Evolutionary conservation across 2,888 invertebrate genomes (phyloP), one percentile per base, ranked within the genome.

Genomic region (Ethmia dodecea): DNA sequence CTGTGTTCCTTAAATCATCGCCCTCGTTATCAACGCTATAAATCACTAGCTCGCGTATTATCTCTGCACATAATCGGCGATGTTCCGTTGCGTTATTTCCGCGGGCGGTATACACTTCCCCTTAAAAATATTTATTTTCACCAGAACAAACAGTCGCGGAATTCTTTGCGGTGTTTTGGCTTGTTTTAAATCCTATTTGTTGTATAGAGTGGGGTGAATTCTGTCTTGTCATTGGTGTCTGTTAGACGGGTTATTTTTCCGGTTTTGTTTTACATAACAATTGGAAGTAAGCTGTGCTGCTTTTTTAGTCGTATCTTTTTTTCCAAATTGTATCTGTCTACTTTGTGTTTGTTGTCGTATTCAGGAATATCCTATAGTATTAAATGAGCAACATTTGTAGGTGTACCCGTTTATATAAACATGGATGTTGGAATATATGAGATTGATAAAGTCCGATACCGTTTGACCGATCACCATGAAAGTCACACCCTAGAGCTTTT

Each of bases 1-100:
- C 76, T 70, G 45, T 43, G 57, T 65, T 73, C 64, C 74, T 77
- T 80, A 79, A 80, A 83, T 83, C 80, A 83, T 83, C 73, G 75
- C 61, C 50, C 57, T 49, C 54, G 67, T 71, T 83, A 81, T 80
- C 80, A 55, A 49, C 41, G 51, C 60, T 52, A 72, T 81, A 81
- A 81, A 80, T 80, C 71, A 77, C 69, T 45, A 45, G 47, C 52
- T 54, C 52, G 52, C 53, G 69, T 66, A 69, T 69, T 80, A 81
- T 81, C 80, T 68, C 46, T 45, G 60, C 68, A 63, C 71, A 70
- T 70, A 73, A 79, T 79, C 80, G 62, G 56, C 61, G 69, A 72
- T 76, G 74, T 73, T 75, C 66, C 70, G 63, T 67, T 55, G 60
- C 60, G 68, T 71, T 75, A 72, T 78, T 76, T 78, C 74, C 71